These are phyloP conservation scores for Drosophila siamana DNA, from an alignment of 2,888 invertebrate genomes.

Conservation along the genomic window DNA sequence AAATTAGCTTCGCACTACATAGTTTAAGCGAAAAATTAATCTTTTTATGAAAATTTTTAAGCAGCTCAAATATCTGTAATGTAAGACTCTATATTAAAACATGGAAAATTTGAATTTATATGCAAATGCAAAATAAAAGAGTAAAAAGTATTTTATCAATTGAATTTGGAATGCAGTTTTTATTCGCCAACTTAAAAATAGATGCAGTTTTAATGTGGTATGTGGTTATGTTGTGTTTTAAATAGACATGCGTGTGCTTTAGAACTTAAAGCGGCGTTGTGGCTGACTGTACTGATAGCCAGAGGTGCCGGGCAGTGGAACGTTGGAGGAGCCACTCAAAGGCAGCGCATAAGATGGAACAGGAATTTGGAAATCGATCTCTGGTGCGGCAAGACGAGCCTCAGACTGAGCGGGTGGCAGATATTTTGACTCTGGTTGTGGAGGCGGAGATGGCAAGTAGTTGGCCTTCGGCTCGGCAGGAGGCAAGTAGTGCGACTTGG, in stretches of 20 bases:
- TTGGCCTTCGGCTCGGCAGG: conserved; percentile 25
- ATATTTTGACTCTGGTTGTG: conserved; percentile 49
- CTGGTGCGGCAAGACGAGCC: conserved; percentile 27
- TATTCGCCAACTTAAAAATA: conserved; percentile 55
- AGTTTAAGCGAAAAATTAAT: not conserved
- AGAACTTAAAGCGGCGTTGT: conserved; percentile 61
- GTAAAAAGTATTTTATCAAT: not conserved
- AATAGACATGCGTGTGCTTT: conserved; percentile 20
- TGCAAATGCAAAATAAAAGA: too few species aligned
- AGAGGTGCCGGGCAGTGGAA: conserved; percentile 33
- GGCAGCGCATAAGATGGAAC: conserved; percentile 80
- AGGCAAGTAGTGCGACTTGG: conserved; percentile 49
- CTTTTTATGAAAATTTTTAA: not conserved
- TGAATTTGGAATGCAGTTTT: conserved; percentile 38
- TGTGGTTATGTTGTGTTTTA: conserved; percentile 18
- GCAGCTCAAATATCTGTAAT: not conserved
- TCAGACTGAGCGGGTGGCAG: conserved; percentile 55
- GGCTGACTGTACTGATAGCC: conserved; percentile 76
- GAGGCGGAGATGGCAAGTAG: conserved; percentile 42
- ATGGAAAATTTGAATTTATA: too few species aligned
- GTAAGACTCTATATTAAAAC: not conserved
- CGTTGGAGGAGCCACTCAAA: conserved; percentile 37
- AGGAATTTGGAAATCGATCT: conserved; percentile 69
- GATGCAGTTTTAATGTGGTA: conserved; percentile 40
- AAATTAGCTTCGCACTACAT: not conserved